Conservation (phyloP, 92 coral and sea anemone species). For the Palythoa grandiflora region DNA sequence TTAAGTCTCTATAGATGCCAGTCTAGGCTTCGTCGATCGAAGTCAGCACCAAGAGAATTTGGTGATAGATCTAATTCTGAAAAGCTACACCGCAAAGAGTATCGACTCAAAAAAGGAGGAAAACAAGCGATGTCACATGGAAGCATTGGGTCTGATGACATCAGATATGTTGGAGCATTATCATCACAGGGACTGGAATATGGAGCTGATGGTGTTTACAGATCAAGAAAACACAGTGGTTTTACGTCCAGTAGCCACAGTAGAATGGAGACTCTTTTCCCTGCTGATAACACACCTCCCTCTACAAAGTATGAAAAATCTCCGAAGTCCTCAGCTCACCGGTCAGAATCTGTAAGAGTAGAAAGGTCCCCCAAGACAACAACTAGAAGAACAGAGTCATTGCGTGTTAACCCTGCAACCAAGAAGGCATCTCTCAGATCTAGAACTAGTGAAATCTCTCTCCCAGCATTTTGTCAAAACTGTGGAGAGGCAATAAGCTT, state of each 20-base stretch:
- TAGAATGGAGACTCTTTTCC: conserved; percentile 78
- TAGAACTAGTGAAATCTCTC: conserved; percentile 63
- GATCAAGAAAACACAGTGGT: conserved; percentile 52
- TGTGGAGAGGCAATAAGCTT: conserved; percentile 72
- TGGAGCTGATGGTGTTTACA: conserved; percentile 78
- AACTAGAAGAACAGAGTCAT: conserved; percentile 36
- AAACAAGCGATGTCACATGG: conserved; percentile 39
- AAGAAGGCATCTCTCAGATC: conserved; percentile 38
- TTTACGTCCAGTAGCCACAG: conserved; percentile 32
- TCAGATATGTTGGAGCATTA: conserved; percentile 66
- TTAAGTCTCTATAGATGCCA: conserved; percentile 79
- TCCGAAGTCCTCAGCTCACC: conserved; percentile 3
- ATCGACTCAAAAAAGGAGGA: conserved; percentile 14
- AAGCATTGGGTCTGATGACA: conserved; percentile 69
- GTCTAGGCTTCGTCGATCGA: conserved; percentile 82
- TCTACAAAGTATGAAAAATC: conserved; percentile 26
- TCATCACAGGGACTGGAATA: conserved; percentile 74
- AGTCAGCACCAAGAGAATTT: conserved; percentile 87
- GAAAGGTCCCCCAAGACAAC: conserved; percentile 36
- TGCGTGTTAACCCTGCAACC: conserved; percentile 15
- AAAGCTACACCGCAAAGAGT: conserved; percentile 57
- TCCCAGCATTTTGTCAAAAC: conserved; percentile 75
- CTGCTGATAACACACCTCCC: conserved; percentile 70
- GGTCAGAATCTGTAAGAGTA: conserved; percentile 36
- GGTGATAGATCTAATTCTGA: conserved; percentile 63